phyloP scores from a whole-genome alignment of 2,888 invertebrate species.

The Phaedon cochleariae region DNA sequence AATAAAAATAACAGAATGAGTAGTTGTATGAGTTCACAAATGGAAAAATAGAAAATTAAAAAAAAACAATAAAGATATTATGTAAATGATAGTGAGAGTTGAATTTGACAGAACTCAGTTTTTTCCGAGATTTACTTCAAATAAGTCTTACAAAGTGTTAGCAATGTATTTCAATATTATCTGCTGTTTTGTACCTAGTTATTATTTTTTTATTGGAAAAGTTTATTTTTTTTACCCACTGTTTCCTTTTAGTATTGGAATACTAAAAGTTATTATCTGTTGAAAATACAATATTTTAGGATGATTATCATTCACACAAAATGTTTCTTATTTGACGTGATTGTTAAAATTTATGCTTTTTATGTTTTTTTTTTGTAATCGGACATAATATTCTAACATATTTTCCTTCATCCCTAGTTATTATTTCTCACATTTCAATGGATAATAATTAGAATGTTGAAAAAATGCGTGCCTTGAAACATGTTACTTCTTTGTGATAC shows the following conservation, averaged over 20 bases:
- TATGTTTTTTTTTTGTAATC: neutral
- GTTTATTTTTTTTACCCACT: constrained; percentile 15
- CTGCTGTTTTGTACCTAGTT: constrained; percentile 17
- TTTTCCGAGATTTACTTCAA: neutral
- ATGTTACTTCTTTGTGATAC: neutral
- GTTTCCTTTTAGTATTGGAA: constrained; percentile 10
- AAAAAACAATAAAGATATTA: neutral
- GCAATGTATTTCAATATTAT: constrained; percentile 15
- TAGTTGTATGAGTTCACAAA: neutral
- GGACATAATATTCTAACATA: neutral
- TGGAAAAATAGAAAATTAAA: neutral
- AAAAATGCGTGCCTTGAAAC: neutral
- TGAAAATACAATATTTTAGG: constrained; percentile 1
- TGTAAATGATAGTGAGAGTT: neutral
- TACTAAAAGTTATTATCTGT: neutral
- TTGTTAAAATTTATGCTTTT: neutral
- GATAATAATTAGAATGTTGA: neutral
- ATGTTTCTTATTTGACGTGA: neutral
- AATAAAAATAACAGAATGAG: neutral
- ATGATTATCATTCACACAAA: neutral
- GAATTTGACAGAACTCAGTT: neutral
- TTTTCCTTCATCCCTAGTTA: neutral
- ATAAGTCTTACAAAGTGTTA: neutral
- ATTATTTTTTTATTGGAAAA: constrained; percentile 17
- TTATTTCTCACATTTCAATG: neutral